These are phyloP conservation scores for Neolamprologus multifasciatus DNA, from an alignment of 2,797 vertebrate species.

Conservation along the genomic window DNA sequence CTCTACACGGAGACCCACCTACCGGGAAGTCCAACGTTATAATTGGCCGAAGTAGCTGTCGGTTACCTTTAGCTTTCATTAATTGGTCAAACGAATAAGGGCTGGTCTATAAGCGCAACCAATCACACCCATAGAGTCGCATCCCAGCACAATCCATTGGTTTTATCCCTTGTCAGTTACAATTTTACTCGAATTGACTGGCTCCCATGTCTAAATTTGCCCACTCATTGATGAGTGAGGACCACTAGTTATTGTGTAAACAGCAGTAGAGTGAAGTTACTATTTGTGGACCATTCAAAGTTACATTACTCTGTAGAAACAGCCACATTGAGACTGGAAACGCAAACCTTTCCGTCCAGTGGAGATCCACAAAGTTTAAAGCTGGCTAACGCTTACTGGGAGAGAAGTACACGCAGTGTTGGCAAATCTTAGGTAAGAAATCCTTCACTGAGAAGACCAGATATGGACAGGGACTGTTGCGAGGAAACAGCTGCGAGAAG, in stretches of 20 bases:
- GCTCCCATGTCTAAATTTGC: constrained; percentile 48
- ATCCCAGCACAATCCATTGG: constrained; percentile 54
- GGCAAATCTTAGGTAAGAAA: background rate
- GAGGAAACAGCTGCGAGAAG: constrained; percentile 36
- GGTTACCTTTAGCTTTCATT: constrained; percentile 16
- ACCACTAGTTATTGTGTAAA: constrained; percentile 58
- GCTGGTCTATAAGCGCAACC: constrained; percentile 34
- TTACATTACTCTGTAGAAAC: background rate
- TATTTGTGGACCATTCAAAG: background rate
- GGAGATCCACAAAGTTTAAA: background rate
- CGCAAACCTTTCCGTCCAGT: background rate
- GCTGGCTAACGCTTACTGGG: background rate
- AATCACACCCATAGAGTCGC: constrained; percentile 31
- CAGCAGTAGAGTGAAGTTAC: constrained; percentile 21
- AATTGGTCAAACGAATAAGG: constrained; percentile 59
- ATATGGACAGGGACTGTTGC: constrained; percentile 1
- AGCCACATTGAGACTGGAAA: background rate
- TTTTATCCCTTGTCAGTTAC: constrained; percentile 40
- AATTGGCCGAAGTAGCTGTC: constrained; percentile 36
- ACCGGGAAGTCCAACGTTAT: rapidly evolving
- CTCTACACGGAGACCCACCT: constrained; percentile 44
- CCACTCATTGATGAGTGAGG: constrained; percentile 68
- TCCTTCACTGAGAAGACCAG: background rate
- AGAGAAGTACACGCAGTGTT: background rate
- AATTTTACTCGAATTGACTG: constrained; percentile 53